Conservation (phyloP, 2,797 vertebrate genomes). For the Acanthurus leucopareius region DNA sequence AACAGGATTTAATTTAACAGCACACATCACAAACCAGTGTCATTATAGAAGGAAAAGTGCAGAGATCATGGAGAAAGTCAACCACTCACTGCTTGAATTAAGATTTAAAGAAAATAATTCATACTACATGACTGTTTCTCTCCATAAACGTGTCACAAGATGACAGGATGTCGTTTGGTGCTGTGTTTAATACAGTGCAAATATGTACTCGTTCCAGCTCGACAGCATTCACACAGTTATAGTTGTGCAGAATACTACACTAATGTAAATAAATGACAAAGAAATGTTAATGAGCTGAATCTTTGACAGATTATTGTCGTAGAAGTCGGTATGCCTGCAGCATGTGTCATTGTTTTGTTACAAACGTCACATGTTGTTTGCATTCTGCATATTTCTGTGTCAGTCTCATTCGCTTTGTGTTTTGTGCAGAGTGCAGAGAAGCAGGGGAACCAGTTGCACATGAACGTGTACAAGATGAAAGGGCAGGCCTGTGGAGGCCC, state of each 20-base stretch:
- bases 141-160: neutral
- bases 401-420: neutral
- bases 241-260: neutral
- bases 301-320: neutral
- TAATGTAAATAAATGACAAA: neutral
- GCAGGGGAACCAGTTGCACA: constrained; percentile 93
- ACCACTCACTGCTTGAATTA: neutral
- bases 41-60: neutral
- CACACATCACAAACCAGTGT: neutral
- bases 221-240: constrained; percentile 8
- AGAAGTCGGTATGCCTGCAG: neutral
- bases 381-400: neutral
- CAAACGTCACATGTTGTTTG: neutral
- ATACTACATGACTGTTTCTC: neutral
- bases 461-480: constrained; percentile 93
- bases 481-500: constrained; percentile 82
- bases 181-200: neutral
- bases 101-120: neutral
- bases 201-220: constrained; percentile 2
- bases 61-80: neutral
- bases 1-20: neutral
- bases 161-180: neutral
- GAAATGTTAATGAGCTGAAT: neutral
- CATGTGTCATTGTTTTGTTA: neutral
- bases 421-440: constrained; percentile 91